Percentiles rank a stretch among this genome's conserved stretches.
Evolutionary conservation across 2,888 invertebrate genomes (phyloP).

Genomic region (Melanotus villosus): DNA sequence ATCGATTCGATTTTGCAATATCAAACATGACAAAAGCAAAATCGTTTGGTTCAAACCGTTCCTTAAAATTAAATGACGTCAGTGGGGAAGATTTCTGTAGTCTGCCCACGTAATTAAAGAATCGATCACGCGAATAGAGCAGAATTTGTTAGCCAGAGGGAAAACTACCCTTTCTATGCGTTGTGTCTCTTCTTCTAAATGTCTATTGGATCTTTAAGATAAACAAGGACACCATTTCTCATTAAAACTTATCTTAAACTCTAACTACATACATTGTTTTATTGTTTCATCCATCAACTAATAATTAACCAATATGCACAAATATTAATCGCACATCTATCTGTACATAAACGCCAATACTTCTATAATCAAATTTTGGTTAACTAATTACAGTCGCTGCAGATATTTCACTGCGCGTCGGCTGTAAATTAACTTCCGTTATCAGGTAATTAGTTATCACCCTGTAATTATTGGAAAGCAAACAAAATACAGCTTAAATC

Average conservation of each 20-base stretch:
- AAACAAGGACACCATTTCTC: conserved; percentile 2
- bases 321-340: conserved; percentile 6
- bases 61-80: conserved; percentile 48
- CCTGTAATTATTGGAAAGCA: neutral
- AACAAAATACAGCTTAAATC: neutral
- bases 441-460: conserved; percentile 7
- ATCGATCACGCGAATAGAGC: conserved; percentile 56
- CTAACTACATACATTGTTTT: neutral
- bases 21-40: conserved; percentile 19
- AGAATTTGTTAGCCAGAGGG: conserved; percentile 49
- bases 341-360: conserved; percentile 5
- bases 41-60: conserved; percentile 23
- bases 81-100: conserved; percentile 51
- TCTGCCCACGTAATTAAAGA: conserved; percentile 57
- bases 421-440: conserved; percentile 1
- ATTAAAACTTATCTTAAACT: neutral
- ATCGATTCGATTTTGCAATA: conserved; percentile 4
- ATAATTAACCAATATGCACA: conserved; percentile 13
- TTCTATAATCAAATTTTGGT: conserved; percentile 2
- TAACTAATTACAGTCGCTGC: conserved; percentile 6
- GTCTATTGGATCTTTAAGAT: conserved; percentile 7
- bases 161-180: conserved; percentile 47
- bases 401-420: neutral
- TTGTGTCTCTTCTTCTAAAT: conserved; percentile 22
- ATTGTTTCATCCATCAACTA: neutral